Percentiles rank a stretch among this genome's conserved stretches.
These are phyloP conservation scores for Nylanderia fulva DNA, from an alignment of 1,140 invertebrate genomes.

Conservation along the genomic window DNA sequence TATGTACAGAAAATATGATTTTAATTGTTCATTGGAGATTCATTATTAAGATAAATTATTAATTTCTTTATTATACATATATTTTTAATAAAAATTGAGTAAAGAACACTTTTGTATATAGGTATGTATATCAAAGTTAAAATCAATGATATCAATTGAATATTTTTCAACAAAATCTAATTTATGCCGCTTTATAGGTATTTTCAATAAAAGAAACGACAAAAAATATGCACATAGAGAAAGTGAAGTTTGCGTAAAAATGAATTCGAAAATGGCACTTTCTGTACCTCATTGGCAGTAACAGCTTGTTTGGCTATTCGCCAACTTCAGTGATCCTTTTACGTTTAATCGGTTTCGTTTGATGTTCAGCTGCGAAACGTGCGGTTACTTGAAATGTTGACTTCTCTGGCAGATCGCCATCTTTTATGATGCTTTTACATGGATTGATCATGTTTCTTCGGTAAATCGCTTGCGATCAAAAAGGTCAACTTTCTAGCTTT, in stretches of 20 bases:
- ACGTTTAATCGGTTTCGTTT: slow-evolving; percentile 37
- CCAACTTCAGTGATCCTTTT: slow-evolving; percentile 41
- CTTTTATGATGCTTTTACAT: slow-evolving; percentile 6
- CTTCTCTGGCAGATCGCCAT: slow-evolving; percentile 23
- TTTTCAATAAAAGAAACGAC: slow-evolving; percentile 5
- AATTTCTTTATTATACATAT: neutral
- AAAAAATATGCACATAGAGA: slow-evolving; percentile 59
- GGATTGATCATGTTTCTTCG: slow-evolving; percentile 19
- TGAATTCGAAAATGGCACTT: slow-evolving; percentile 54
- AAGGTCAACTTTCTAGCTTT: slow-evolving; percentile 36
- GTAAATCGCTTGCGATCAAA: slow-evolving; percentile 11
- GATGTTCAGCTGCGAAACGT: slow-evolving; percentile 22
- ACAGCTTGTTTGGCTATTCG: slow-evolving; percentile 16
- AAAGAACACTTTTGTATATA: neutral
- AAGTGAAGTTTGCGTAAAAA: slow-evolving; percentile 66
- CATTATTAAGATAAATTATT: neutral
- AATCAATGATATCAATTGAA: neutral
- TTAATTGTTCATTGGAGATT: neutral
- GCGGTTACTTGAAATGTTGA: slow-evolving; percentile 33
- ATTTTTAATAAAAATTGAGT: neutral
- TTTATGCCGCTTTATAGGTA: neutral
- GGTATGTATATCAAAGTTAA: neutral
- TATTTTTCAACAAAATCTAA: neutral
- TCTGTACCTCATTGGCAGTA: slow-evolving; percentile 22
- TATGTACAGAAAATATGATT: neutral